These are phyloP conservation scores for Pelecanus crispus DNA, from an alignment of 2,113 vertebrate species.

Conservation along the genomic window DNA sequence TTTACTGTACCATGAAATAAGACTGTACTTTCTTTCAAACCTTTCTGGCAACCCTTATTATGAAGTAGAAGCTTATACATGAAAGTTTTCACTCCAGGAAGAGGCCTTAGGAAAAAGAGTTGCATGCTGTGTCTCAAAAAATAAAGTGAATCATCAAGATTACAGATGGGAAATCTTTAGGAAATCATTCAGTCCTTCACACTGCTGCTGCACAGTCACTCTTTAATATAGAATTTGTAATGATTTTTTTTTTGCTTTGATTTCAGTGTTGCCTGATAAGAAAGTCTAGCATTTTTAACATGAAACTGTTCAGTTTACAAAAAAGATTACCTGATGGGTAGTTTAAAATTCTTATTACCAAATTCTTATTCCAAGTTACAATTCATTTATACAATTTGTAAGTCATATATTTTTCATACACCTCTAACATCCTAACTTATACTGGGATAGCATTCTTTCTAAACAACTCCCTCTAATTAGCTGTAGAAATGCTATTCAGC, in stretches of 20 bases:
- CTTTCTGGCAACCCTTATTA: conserved; percentile 49
- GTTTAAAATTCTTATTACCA: not conserved
- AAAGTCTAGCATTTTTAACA: not conserved
- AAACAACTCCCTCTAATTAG: not conserved
- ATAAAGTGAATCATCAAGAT: not conserved
- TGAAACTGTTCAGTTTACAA: not conserved
- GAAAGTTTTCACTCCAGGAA: conserved; percentile 16
- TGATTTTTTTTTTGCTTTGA: not conserved
- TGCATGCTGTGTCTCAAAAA: not conserved
- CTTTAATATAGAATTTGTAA: not conserved
- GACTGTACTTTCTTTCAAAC: conserved; percentile 47
- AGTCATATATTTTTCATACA: not conserved
- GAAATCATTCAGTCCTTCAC: not conserved
- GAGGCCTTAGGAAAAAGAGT: not conserved
- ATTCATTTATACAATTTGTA: not conserved
- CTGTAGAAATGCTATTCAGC: not conserved
- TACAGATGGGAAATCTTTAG: not conserved
- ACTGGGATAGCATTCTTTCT: not conserved
- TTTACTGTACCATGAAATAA: conserved; percentile 71
- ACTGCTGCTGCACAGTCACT: not conserved
- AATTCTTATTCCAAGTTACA: not conserved
- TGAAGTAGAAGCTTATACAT: not conserved
- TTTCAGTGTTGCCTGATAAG: not conserved
- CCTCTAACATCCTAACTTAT: not conserved
- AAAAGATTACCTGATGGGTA: rapidly evolving